phyloP scores from a whole-genome alignment of 2,888 invertebrate species.

The Aphodius granarius region DNA sequence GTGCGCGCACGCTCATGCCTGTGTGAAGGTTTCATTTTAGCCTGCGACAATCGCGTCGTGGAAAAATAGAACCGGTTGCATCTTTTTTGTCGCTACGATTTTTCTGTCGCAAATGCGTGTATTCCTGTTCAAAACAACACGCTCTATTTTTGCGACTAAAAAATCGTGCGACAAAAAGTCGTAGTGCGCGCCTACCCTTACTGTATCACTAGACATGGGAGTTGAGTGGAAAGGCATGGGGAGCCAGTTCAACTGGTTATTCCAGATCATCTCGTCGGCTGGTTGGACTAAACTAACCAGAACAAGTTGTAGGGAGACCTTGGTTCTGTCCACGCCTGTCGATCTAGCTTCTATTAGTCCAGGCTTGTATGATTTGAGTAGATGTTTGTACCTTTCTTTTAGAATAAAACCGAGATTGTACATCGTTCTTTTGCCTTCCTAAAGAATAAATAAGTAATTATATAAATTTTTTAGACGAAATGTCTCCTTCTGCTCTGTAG shows the following conservation, averaged over 20 bases:
- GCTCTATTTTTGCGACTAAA: no score
- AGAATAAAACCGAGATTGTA: conserved; percentile 74
- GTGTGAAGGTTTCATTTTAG: no score
- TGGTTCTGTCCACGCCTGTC: conserved; percentile 68
- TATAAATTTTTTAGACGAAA: conserved; percentile 4
- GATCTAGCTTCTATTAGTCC: conserved; percentile 65
- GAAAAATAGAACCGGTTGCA: no score
- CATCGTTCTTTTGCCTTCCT: conserved; percentile 77
- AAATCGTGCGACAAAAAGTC: no score
- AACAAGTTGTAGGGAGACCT: conserved; percentile 67
- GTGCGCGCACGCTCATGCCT: no score
- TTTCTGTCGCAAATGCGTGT: no score
- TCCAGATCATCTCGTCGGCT: conserved; percentile 51
- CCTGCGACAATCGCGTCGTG: no score
- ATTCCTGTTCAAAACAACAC: no score
- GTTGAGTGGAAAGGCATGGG: conserved; percentile 17
- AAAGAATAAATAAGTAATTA: conserved; percentile 36
- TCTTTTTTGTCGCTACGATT: no score
- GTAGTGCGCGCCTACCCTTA: no score
- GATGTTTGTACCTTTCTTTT: conserved; percentile 68
- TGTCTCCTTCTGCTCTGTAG: not conserved
- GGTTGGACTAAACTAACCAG: conserved; percentile 69
- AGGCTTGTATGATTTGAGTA: conserved; percentile 65
- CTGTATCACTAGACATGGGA: conserved; percentile 17
- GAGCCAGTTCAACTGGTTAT: conserved; percentile 22